Base-by-base conservation (phyloP, 1,140 invertebrate genomes). In the Colletes latitarsis region DNA sequence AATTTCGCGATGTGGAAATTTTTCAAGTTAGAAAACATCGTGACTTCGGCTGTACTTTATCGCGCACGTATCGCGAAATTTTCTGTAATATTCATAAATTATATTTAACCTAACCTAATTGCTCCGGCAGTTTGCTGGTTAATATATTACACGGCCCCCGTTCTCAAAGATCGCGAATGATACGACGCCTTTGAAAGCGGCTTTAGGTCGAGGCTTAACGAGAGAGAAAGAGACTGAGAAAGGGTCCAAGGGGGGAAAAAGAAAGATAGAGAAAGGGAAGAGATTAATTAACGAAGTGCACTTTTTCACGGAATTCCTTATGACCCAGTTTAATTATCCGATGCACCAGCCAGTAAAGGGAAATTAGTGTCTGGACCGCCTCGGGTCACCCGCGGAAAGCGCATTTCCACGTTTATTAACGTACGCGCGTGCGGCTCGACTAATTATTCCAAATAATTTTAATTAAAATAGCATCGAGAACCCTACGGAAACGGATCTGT, bases 271-370 rank as follows among this genome's bases (percentile, higher is more conserved):
- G 10, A 12, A 10, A 49, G 39, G 12, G 39, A 39, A 15, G 9
- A 14, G 49, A 68, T 57, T 68, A 76, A 76, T 76, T 67, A 76
- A 67, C 63, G 39, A 10, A 68, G n/a, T 68, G 52, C 39, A 57
- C 46, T 55, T 67, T 75, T 67, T 41, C 60, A 19, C 30, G 9
- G 49, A 41, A 41, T 39, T 64, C 39, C 21, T 41, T 53, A 30
- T 19, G 21, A 19, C 30, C 17, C 49, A 15, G 46, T 75, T 66
- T 66, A 66, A 75, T 66, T 53, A 75, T 63, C 58, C 46, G 21
- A 53, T 64, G 46, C 12, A 58, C 39, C 41, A 19, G 58, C 43
- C 58, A 43, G 72, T 46, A 55, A 67, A 21, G 58, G 15, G 4
- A 14, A 39, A 75, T 66, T 67, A 58, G 39, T 43, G 10, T 12